Base-by-base conservation (phyloP, 2,797 vertebrate genomes). In the Nyctibius grandis region DNA sequence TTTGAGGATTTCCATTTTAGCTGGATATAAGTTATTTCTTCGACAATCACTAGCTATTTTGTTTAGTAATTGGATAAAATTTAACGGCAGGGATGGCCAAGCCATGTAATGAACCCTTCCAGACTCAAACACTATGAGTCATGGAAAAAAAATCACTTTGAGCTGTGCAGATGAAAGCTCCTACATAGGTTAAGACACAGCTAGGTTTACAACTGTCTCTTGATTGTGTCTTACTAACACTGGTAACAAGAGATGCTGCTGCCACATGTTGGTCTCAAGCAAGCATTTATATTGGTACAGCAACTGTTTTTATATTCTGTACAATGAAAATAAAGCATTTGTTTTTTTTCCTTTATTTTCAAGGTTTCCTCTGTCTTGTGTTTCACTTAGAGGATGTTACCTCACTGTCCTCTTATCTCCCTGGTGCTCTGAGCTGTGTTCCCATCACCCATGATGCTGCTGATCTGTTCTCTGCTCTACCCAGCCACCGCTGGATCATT, bases 401-500 rank as follows among this genome's bases (percentile, higher is more conserved):
- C 12, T 50, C 9, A 1, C 28, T 47, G 11, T 40, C 11, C 7
- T 74, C 9, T 50, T 23, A 11, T 56, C 12, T 25, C 25, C 21
- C 12, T 7, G 33, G 15, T 10, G 7, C 21, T 77, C 76, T 60
- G 51, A 42, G 7, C 16, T 64, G 29, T 36, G 25, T 5, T 80
- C 17, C 47, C 40, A 38, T 33, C 36, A 63, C 14, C 40, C 33
- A 3, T 4, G 29, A 11, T 16, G 5, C 11, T 72, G 53, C 23
- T 64, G 78, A 31, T 26, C 36, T 44, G 12, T 29, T 29, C 42
- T 45, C 51, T 36, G 47, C 19, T 40, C 36, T 64, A 28, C 25
- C 6, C 61, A 59, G 2, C 15, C 26, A 26, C 8, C 2, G 1
- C 42, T 36, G 22, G 13, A 16, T 63, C 64, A n/a, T 5, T 1